These are phyloP conservation scores for Eueides isabella DNA, from an alignment of 1,140 invertebrate species.

Conservation along the genomic window DNA sequence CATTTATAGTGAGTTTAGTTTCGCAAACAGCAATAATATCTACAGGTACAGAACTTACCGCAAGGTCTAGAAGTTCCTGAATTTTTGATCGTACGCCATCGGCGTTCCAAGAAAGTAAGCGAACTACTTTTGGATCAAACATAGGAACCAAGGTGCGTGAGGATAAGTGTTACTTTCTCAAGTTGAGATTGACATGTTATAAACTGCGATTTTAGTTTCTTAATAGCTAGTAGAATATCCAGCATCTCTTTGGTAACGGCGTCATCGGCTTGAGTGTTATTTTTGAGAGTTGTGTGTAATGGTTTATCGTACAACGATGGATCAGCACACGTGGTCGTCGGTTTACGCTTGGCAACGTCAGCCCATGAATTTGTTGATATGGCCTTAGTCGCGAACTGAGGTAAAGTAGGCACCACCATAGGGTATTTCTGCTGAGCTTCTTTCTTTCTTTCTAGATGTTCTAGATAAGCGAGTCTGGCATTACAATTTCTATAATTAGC, in stretches of 20 bases:
- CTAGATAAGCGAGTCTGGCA: constrained; percentile 1
- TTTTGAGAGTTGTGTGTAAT: background rate
- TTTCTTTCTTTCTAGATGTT: background rate
- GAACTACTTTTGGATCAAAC: too few species aligned
- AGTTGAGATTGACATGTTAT: background rate
- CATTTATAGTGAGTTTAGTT: background rate
- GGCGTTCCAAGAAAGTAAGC: too few species aligned
- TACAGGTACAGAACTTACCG: too few species aligned
- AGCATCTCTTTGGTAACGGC: background rate
- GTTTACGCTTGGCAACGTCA: background rate
- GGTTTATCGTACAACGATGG: background rate
- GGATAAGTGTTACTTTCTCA: too few species aligned
- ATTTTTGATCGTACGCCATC: too few species aligned
- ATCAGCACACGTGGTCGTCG: background rate
- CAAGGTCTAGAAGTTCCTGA: too few species aligned
- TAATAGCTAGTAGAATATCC: background rate
- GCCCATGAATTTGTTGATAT: background rate
- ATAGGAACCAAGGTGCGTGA: too few species aligned
- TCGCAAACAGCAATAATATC: background rate
- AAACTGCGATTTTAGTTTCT: background rate
- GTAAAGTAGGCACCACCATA: background rate
- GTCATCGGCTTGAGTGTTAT: background rate
- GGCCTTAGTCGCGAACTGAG: too few species aligned
- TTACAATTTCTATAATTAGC: background rate
- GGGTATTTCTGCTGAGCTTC: background rate